Percentiles rank a stretch among this genome's conserved stretches.
These are phyloP conservation scores for Procambarus clarkii DNA, from an alignment of 1,140 invertebrate species.

Conservation along the genomic window DNA sequence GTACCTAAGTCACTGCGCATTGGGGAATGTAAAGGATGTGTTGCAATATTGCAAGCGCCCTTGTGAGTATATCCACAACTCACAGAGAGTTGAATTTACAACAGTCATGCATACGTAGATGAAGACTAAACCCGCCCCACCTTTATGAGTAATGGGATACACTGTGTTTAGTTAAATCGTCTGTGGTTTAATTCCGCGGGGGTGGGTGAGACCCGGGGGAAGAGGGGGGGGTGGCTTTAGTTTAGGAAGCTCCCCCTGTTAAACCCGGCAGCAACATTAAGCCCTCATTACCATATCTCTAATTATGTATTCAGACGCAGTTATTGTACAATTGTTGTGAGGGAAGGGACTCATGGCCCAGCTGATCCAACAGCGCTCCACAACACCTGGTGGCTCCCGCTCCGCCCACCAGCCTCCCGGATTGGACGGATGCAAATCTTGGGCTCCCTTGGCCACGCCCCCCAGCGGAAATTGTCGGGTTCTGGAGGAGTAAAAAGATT, in stretches of 20 bases:
- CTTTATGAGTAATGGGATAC: background rate
- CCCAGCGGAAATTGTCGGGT: no score
- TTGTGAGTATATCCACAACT: no score
- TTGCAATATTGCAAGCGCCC: no score
- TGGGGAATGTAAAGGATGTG: no score
- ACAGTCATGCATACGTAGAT: background rate
- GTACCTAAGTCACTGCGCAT: no score
- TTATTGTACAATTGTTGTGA: background rate
- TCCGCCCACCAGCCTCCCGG: no score
- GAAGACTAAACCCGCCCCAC: background rate
- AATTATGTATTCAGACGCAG: conserved; percentile 4
- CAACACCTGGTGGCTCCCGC: background rate
- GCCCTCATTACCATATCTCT: conserved; percentile 6
- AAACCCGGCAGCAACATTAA: background rate
- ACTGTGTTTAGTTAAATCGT: background rate
- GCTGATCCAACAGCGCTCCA: background rate
- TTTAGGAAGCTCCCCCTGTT: background rate
- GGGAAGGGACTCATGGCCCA: background rate
- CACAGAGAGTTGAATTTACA: background rate
- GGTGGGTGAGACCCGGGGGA: no score
- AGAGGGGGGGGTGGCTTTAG: background rate
- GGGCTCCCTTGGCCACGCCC: no score
- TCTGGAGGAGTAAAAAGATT: no score
- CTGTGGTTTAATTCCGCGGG: background rate
- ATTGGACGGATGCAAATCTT: no score